Evolutionary conservation across 2,888 invertebrate genomes (phyloP).

Genomic region (Agrotis ipsilon): DNA sequence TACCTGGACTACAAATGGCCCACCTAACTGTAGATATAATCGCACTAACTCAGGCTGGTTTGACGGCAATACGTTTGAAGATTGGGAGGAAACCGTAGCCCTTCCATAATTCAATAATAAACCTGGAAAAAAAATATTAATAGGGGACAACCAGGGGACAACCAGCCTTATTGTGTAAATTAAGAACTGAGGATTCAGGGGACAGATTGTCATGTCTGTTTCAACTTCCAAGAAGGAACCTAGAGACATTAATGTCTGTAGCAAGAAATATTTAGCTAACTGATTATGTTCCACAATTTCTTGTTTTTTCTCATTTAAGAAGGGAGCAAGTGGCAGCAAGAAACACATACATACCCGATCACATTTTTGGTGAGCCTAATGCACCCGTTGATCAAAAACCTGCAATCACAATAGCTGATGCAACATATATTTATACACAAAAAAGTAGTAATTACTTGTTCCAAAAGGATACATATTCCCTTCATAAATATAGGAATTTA

Average conservation of each 20-base stretch:
- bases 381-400: slow-evolving; percentile 16
- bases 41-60: slow-evolving; percentile 75
- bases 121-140: slow-evolving; percentile 70
- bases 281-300: too few species aligned
- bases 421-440: slow-evolving; percentile 7
- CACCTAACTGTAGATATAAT: slow-evolving; percentile 73
- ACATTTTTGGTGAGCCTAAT: too few species aligned
- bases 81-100: slow-evolving; percentile 68
- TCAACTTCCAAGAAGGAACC: too few species aligned
- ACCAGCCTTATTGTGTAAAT: too few species aligned
- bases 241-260: too few species aligned
- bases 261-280: too few species aligned
- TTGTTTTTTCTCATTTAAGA: too few species aligned
- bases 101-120: slow-evolving; percentile 61
- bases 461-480: slow-evolving; percentile 10
- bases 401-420: slow-evolving; percentile 23
- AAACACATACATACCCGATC: too few species aligned
- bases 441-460: too few species aligned
- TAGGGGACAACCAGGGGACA: slow-evolving; percentile 79
- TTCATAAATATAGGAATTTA: slow-evolving; percentile 10
- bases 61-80: slow-evolving; percentile 71
- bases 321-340: too few species aligned
- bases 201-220: too few species aligned
- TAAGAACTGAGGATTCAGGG: too few species aligned
- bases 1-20: slow-evolving; percentile 78